Evolutionary conservation across 2,888 invertebrate genomes (phyloP).

Genomic region (Chironomus riparius): DNA sequence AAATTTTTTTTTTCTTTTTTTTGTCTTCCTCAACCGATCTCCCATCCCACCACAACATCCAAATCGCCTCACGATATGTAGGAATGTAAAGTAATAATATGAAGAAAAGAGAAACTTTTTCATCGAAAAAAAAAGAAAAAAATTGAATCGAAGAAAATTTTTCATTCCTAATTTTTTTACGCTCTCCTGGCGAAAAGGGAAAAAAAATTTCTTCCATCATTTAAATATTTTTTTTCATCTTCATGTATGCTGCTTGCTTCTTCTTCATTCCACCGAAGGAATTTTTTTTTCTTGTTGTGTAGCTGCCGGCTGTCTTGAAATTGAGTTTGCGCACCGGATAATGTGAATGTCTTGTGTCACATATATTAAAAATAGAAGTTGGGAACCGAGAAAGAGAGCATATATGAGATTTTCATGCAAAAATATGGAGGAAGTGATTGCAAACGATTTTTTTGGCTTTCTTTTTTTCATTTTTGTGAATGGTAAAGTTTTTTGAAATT

Average conservation of each 20-base stretch:
- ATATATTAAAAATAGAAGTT: neutral
- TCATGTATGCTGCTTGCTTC: neutral
- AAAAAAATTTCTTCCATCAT: neutral
- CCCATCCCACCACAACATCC: neutral
- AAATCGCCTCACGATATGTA: neutral
- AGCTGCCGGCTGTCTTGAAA: neutral
- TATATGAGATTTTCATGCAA: neutral
- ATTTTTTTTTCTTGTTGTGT: neutral
- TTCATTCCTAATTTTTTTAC: conserved; percentile 1
- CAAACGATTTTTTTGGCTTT: too few relatives aligned
- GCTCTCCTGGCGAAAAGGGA: neutral
- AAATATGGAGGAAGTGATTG: too few relatives aligned
- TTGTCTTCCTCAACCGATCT: neutral
- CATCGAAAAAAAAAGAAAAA: neutral
- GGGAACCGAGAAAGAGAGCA: neutral
- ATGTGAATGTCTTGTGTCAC: neutral
- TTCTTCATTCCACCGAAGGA: neutral
- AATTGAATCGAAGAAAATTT: neutral
- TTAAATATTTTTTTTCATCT: neutral
- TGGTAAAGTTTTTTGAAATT: too few relatives aligned
- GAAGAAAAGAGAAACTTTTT: neutral
- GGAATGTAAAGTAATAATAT: neutral
- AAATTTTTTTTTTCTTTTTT: neutral
- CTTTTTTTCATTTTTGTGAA: too few relatives aligned
- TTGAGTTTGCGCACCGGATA: neutral